Evolutionary conservation across 1,140 invertebrate genomes (phyloP), one percentile per base, ranked within the genome.

Genomic region (Drosophila leontia): DNA sequence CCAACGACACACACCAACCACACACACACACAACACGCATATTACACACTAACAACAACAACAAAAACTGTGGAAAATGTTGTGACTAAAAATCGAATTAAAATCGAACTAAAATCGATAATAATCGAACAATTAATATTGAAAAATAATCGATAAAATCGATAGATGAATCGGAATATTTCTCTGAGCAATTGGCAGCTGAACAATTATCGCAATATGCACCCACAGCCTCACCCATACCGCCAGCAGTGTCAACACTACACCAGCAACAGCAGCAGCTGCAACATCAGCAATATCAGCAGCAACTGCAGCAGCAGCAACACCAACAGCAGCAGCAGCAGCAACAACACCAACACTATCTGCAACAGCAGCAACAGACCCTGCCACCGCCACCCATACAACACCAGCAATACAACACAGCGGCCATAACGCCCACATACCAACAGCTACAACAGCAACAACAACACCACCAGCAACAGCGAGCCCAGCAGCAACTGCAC

Each of bases 121-220:
- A 29, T 3, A 56, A 17, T 23, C 51, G 51, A 63, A 41, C 13
- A 48, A 57, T 42, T 29, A 6, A 17, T 9, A 48, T 45, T 32
- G 51, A 55, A 47, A 41, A 62, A 51, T 35, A 39, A 39, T 17
- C 55, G 37, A 60, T 2, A 45, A 51, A 53, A 55, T 45, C 44
- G 37, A 65, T 15, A 45, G 91, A 92, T 56, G 92, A 93, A 90
- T 93, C 92, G 79, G 92, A 93, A 86, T 93, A 93, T 83, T 93
- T 93, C 83, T 93, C 92, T 76, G 92, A 93, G 81, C 91, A 92
- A 91, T 86, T 93, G 87, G 92, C 92, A 71, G 92, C 92, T 79
- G 92, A 93, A 91, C 92, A 93, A 84, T 92, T 93, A 45, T 92
- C 92, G 81, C 92, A 93, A 86, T 93, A 93, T 91, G 87, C 91